Base-by-base conservation (phyloP, 2,113 vertebrate species). In the Gobiocypris rarus region DNA sequence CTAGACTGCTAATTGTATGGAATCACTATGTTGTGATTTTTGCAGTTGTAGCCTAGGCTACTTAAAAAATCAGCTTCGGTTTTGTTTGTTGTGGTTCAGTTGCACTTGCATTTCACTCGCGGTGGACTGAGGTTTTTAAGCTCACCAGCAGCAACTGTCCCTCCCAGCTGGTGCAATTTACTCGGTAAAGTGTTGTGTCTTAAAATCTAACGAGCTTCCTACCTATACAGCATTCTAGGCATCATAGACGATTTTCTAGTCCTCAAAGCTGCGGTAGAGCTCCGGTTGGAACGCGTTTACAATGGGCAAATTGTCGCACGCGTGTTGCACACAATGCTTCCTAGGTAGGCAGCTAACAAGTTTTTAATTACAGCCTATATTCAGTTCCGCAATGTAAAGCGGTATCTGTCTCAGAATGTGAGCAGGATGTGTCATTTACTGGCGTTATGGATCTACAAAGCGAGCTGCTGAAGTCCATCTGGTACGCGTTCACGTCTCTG, bases 401-500 rank as follows among this genome's bases (percentile, higher is more conserved):
- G 31, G 17, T 43, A 71, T 31, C 13, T 38, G 34, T 45, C 22
- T 58, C 67, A 41, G 84, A 43, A 69, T 69, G 83, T 50, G 15
- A 73, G 26, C 45, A 17, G 38, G 43, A 19, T 22, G 9, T 31
- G 78, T 67, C 56, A n/a, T 31, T 38, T 81, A n/a, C 26, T 70
- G 13, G 63, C 80, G 80, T 15, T 56, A 89, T 89, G 88, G 86
- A 87, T 84, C 74, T 89, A 22, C 81, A 89, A 71, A 87, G 93
- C 0, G 96, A 97, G 91, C 94, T 97, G 81, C 90, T 97, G 0
- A 96, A 97, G 85, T 96, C 96, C 70, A 95, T 97, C 89, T 97
- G 96, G 96, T 96, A 96, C 26, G 96, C 96, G 67, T 97, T 97
- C 92, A 96, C 95, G 0, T 95, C 96, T 5, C 83, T 97, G 91